Conservation (phyloP, 2,797 vertebrate species). For the Notoglanidium macrostoma region DNA sequence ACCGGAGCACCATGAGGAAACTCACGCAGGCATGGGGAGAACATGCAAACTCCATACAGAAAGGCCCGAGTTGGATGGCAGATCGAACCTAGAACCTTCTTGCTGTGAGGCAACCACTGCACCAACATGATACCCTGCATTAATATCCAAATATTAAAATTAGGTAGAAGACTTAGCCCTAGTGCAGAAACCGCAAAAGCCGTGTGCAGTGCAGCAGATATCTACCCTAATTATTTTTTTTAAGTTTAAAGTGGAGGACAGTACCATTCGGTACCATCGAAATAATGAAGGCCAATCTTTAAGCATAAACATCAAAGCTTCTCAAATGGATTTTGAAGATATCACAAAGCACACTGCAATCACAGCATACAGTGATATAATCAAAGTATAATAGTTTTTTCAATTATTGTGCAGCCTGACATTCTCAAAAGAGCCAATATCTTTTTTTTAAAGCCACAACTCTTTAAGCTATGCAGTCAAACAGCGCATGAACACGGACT, state of each 20-base stretch:
- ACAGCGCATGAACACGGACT: not conserved
- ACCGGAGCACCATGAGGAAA: no score
- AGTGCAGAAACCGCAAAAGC: not conserved
- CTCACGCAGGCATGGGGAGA: no score
- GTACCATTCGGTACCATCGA: not conserved
- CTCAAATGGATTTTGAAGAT: not conserved
- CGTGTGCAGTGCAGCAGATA: not conserved
- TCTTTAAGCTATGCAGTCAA: not conserved
- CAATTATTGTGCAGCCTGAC: not conserved
- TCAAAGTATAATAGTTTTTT: not conserved
- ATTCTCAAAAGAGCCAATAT: not conserved
- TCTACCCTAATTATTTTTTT: not conserved
- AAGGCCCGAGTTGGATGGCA: no score
- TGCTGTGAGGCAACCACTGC: no score
- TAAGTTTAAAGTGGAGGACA: not conserved
- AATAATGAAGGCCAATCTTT: not conserved
- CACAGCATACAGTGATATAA: not conserved
- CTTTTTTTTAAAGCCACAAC: not conserved
- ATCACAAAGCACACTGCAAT: not conserved
- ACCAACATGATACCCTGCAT: no score
- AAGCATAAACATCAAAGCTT: slow-evolving; percentile 9
- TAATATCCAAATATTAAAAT: not conserved
- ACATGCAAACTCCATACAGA: no score
- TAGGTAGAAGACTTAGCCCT: not conserved
- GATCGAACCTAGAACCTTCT: no score